Evolutionary conservation across 2,797 vertebrate species (phyloP).

Genomic region (Cirrhinus mrigala): DNA sequence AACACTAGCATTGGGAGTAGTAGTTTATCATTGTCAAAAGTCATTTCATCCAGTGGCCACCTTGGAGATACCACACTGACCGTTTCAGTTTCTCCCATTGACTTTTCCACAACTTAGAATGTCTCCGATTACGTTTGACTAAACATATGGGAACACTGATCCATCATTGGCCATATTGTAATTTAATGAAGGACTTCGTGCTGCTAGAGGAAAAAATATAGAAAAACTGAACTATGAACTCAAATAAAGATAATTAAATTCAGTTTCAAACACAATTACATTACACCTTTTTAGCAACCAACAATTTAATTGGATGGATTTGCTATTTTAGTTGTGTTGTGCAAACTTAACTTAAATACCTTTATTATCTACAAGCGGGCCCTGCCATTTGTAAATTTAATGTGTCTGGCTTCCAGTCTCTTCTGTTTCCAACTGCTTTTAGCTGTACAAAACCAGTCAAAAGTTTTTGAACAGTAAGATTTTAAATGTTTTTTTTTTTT

Average conservation of each 20-base stretch:
- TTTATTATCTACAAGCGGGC: neutral
- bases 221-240: neutral
- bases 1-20: neutral
- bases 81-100: neutral
- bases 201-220: neutral
- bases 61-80: neutral
- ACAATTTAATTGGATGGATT: neutral
- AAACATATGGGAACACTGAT: neutral
- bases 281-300: neutral
- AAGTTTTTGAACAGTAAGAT: too few species aligned
- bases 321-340: neutral
- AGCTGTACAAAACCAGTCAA: too few species aligned
- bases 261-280: neutral
- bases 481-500: too few species aligned
- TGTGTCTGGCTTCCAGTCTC: too few species aligned
- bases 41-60: neutral
- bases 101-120: neutral
- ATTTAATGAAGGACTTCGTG: neutral
- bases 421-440: too few species aligned
- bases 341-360: neutral
- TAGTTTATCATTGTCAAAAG: constrained; percentile 13
- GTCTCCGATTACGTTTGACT: constrained; percentile 1
- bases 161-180: neutral
- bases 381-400: too few species aligned
- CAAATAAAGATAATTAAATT: neutral